A percentile compares a stretch with the other conserved stretches of the same genome.
Evolutionary conservation across 2,797 vertebrate species (phyloP).

Genomic region (Sebastes nivosus): DNA sequence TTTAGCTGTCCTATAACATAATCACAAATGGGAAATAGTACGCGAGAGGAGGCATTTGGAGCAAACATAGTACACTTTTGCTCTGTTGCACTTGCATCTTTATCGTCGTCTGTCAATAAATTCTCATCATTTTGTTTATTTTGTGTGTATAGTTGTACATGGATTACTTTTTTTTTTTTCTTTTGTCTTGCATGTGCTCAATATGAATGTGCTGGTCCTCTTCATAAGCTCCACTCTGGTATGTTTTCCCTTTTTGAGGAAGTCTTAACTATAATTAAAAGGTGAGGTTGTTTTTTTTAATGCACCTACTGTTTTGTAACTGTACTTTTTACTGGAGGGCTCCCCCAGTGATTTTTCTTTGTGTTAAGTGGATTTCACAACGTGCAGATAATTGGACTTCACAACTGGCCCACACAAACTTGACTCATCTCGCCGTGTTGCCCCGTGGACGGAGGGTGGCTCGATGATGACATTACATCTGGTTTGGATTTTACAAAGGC

Average conservation of each 20-base stretch:
- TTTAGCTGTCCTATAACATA: neutral
- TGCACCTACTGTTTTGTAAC: conserved; percentile 23
- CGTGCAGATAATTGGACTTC: conserved; percentile 25
- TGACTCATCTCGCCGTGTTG: conserved; percentile 22
- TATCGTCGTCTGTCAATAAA: conserved; percentile 40
- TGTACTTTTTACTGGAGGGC: conserved; percentile 2
- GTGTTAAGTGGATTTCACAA: conserved; percentile 26
- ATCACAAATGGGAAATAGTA: conserved; percentile 1
- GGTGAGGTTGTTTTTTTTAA: conserved; percentile 19
- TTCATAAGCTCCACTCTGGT: conserved; percentile 22
- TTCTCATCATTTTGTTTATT: conserved; percentile 52
- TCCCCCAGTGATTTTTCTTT: conserved; percentile 17
- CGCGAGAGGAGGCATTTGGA: conserved; percentile 2
- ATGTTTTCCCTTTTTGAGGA: conserved; percentile 25
- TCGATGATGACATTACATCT: neutral
- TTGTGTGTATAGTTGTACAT: conserved; percentile 91
- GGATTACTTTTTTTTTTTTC: conserved; percentile 77
- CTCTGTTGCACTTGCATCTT: conserved; percentile 53
- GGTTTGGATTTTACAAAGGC: conserved; percentile 38
- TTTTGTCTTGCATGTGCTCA: conserved; percentile 85
- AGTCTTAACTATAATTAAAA: conserved; percentile 55
- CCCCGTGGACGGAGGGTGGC: neutral
- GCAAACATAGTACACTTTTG: conserved; percentile 7
- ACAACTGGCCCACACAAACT: neutral
- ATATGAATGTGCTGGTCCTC: conserved; percentile 75